Percentiles rank a stretch among this genome's conserved stretches.
Evolutionary conservation across 2,797 vertebrate genomes (phyloP).

Genomic region (Emys orbicularis): DNA sequence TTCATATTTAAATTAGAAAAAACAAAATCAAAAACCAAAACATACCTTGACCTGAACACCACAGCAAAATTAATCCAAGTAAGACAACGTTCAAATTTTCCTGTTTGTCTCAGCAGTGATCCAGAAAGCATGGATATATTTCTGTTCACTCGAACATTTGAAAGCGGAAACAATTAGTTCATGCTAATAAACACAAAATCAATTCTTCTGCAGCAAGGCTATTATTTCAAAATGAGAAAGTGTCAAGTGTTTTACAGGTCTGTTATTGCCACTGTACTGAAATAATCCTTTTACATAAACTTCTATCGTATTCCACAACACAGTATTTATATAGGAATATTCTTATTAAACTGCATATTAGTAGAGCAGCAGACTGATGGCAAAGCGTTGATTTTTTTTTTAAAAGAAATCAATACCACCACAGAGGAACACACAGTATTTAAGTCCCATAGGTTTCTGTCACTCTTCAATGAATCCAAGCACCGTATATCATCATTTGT

Average conservation of each 20-base stretch:
- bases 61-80: constrained; percentile 51
- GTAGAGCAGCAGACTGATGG: constrained; percentile 51
- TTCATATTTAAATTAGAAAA: constrained; percentile 52
- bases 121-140: constrained; percentile 45
- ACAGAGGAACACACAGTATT: constrained; percentile 67
- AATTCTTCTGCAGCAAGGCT: constrained; percentile 63
- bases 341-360: constrained; percentile 56
- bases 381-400: constrained; percentile 73
- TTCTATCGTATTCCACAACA: constrained; percentile 63
- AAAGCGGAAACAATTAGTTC: constrained; percentile 67
- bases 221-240: constrained; percentile 64
- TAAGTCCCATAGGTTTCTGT: constrained; percentile 79
- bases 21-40: constrained; percentile 22
- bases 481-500: constrained; percentile 79
- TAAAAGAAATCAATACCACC: constrained; percentile 60
- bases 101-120: constrained; percentile 20
- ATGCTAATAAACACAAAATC: constrained; percentile 67
- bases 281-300: constrained; percentile 70
- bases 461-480: constrained; percentile 83
- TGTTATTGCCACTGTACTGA: constrained; percentile 49
- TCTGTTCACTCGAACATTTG: constrained; percentile 47
- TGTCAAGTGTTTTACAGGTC: constrained; percentile 68
- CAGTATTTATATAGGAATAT: constrained; percentile 57
- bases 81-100: constrained; percentile 53
- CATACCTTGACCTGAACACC: constrained; percentile 48